Percentiles rank a stretch among this genome's conserved stretches.
Conservation (phyloP, 2,797 vertebrate species). For the Sitta carolinensis region DNA sequence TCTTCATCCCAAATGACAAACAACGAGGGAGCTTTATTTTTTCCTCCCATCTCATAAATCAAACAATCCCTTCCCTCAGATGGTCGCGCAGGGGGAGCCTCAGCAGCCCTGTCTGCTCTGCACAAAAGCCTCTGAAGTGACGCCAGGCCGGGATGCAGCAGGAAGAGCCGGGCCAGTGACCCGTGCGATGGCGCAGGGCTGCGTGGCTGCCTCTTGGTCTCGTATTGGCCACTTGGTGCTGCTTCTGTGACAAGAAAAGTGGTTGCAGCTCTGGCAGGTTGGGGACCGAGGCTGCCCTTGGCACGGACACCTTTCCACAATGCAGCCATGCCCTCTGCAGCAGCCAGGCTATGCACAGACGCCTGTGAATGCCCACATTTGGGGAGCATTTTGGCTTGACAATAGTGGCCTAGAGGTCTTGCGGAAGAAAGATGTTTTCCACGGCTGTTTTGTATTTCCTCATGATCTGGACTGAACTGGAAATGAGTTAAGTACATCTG, state of each 20-base stretch:
- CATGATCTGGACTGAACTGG: background rate
- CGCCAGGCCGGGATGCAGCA: background rate
- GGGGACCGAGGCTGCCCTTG: background rate
- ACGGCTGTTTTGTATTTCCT: conserved; percentile 43
- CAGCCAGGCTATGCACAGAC: background rate
- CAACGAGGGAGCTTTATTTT: conserved; percentile 34
- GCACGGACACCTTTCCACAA: background rate
- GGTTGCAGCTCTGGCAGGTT: background rate
- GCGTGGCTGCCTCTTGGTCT: background rate
- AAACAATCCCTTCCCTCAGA: conserved; percentile 49
- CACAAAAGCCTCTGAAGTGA: conserved; percentile 45
- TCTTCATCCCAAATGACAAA: background rate
- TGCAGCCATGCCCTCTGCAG: background rate
- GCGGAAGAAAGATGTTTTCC: background rate
- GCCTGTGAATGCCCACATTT: background rate
- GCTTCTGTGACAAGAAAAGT: background rate
- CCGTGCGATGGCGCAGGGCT: accelerated
- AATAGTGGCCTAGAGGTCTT: background rate
- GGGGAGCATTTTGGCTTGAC: background rate
- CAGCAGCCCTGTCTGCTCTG: background rate
- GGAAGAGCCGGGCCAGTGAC: background rate
- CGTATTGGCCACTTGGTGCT: accelerated
- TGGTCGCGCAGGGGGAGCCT: background rate
- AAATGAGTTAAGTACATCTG: background rate
- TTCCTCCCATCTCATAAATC: conserved; percentile 25